phyloP scores from a whole-genome alignment of 2,888 invertebrate genomes.

The Falcaria lacertinaria region DNA sequence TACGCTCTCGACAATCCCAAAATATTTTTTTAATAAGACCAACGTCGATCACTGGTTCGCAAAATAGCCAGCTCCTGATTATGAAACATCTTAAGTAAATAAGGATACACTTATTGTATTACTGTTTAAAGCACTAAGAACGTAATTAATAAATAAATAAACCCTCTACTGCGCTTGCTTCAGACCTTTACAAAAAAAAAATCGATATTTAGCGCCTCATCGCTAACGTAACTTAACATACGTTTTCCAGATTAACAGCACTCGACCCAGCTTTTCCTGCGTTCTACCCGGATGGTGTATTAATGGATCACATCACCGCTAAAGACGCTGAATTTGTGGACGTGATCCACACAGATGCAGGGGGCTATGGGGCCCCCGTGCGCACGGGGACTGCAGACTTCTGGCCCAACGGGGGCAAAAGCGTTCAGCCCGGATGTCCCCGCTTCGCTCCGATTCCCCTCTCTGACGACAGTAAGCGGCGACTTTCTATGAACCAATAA shows the following conservation, averaged over 20 bases:
- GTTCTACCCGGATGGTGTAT: constrained; percentile 74
- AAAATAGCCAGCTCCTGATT: too few relatives aligned
- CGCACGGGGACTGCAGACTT: constrained; percentile 80
- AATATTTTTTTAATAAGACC: too few relatives aligned
- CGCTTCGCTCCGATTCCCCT: constrained; percentile 69
- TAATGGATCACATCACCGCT: constrained; percentile 70
- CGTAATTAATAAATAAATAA: too few relatives aligned
- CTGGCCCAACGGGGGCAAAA: constrained; percentile 81
- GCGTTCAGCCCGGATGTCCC: constrained; percentile 81
- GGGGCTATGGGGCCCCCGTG: constrained; percentile 79
- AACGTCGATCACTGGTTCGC: too few relatives aligned
- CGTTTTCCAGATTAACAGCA: constrained; percentile 72
- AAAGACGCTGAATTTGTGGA: constrained; percentile 81
- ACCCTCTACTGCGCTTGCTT: too few relatives aligned
- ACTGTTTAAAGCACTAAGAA: too few relatives aligned
- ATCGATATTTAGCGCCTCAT: too few relatives aligned
- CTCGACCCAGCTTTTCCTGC: constrained; percentile 82
- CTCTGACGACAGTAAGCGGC: constrained; percentile 68
- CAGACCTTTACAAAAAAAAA: too few relatives aligned
- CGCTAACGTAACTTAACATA: neutral
- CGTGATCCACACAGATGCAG: constrained; percentile 85
- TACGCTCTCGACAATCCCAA: too few relatives aligned
- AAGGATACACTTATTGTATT: too few relatives aligned
- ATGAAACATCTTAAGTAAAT: too few relatives aligned
- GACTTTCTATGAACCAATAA: too few relatives aligned